phyloP scores from a whole-genome alignment of 2,113 vertebrate species.

The Vulpes vulpes region DNA sequence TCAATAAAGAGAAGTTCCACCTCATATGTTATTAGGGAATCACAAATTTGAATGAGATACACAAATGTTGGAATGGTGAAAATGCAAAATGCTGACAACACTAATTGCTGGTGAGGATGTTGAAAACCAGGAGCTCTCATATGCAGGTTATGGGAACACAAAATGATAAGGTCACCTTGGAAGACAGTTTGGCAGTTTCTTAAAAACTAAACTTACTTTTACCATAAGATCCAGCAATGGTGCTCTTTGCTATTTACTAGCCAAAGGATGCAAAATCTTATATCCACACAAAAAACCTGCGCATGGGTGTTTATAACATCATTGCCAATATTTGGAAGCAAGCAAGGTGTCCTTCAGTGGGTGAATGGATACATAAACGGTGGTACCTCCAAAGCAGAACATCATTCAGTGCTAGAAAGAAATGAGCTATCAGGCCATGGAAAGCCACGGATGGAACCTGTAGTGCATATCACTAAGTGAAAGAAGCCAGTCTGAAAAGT shows the following conservation, averaged over 20 bases:
- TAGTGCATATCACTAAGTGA: not conserved
- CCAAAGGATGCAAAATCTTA: not conserved
- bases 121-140: not conserved
- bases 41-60: not conserved
- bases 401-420: not conserved
- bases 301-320: too few relatives aligned
- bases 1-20: not conserved
- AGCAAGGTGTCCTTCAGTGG: not conserved
- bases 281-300: too few relatives aligned
- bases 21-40: not conserved
- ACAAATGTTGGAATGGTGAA: not conserved
- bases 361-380: not conserved
- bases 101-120: not conserved
- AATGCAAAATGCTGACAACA: not conserved
- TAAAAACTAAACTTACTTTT: not conserved
- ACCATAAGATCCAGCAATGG: fast-evolving
- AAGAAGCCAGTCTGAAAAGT: not conserved
- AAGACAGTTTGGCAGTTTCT: not conserved
- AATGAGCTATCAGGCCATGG: not conserved
- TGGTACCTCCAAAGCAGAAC: too few relatives aligned
- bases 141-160: not conserved
- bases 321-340: not conserved
- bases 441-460: not conserved
- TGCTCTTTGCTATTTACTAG: not conserved
- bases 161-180: not conserved